These are phyloP conservation scores for Trichoplax adhaerens DNA, from an alignment of 37 sponge, comb jelly and placozoan species.

Conservation along the genomic window DNA sequence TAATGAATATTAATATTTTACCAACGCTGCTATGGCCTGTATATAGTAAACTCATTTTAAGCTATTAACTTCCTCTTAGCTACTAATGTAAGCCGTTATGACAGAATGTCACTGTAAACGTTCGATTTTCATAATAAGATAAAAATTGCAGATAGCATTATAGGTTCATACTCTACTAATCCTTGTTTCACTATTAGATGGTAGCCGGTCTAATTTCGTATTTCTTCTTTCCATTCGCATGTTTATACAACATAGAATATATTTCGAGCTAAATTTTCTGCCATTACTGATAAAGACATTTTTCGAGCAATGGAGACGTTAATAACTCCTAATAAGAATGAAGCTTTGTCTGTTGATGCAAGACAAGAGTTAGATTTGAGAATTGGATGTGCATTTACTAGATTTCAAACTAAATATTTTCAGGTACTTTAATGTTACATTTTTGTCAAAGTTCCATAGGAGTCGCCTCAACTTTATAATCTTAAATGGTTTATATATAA, in stretches of 20 bases:
- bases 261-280: slow-evolving; percentile 70
- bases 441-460: too few species aligned
- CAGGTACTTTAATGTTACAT: slow-evolving; percentile 19
- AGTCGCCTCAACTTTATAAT: too few species aligned
- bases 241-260: not conserved
- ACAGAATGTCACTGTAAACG: too few species aligned
- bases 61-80: too few species aligned
- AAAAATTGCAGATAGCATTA: too few species aligned
- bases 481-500: not conserved
- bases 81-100: too few species aligned
- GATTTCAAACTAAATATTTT: slow-evolving; percentile 78
- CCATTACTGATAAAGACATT: slow-evolving; percentile 74
- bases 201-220: slow-evolving; percentile 19
- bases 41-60: too few species aligned
- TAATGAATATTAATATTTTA: too few species aligned
- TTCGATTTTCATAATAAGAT: too few species aligned
- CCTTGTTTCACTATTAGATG: not conserved
- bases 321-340: not conserved
- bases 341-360: slow-evolving; percentile 57
- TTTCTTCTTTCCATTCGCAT: not conserved
- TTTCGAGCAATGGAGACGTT: slow-evolving; percentile 45
- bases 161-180: too few species aligned
- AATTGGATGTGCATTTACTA: slow-evolving; percentile 93
- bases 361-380: slow-evolving; percentile 87
- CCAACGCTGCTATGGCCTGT: too few species aligned